These are phyloP conservation scores for Pimephales promelas DNA, from an alignment of 2,113 vertebrate species.

Conservation along the genomic window DNA sequence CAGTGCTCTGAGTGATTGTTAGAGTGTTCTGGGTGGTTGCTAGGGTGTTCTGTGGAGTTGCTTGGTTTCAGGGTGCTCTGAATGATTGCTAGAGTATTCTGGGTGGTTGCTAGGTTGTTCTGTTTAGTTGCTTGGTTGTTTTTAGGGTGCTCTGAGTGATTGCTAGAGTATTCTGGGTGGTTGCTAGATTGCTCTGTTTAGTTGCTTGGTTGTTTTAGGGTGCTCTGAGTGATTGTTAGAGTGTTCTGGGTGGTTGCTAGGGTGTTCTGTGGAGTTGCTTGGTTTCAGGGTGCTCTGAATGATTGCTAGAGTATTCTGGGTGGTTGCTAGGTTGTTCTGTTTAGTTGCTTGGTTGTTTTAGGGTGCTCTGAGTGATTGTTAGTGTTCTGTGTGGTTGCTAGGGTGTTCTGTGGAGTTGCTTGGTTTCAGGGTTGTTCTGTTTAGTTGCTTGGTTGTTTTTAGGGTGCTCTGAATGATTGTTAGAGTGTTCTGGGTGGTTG, in stretches of 20 bases:
- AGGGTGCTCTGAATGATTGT: background rate
- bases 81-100: no score
- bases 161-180: background rate
- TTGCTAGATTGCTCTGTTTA: no score
- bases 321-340: background rate
- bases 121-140: background rate
- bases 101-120: background rate
- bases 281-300: no score
- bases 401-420: background rate
- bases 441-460: background rate
- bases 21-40: no score
- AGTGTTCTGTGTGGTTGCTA: background rate
- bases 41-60: background rate
- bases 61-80: background rate
- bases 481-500: background rate
- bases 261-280: no score
- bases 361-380: background rate
- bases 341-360: background rate
- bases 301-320: no score
- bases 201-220: fast-evolving
- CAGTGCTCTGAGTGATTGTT: background rate
- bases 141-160: background rate
- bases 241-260: background rate
- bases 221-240: fast-evolving
- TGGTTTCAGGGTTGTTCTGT: background rate